Conservation (phyloP, 2,113 vertebrate species). For the Megaceryle maxima region DNA sequence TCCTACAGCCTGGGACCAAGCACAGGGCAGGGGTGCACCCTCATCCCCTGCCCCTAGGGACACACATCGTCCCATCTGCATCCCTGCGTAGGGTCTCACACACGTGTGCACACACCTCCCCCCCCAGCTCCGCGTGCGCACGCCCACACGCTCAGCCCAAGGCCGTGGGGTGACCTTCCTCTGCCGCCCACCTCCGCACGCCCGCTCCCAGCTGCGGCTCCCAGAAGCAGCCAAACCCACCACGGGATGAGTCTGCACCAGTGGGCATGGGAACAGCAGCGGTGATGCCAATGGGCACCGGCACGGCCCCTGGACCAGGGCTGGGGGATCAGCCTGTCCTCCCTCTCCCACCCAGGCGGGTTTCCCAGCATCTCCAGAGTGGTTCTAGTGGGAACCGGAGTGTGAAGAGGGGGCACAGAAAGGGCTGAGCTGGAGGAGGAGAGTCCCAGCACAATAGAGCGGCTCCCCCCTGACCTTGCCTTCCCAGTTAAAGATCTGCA, state of each 20-base stretch:
- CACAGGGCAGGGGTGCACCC: neutral
- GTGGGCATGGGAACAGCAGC: rapidly evolving
- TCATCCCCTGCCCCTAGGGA: neutral
- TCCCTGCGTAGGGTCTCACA: rapidly evolving
- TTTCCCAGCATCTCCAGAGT: neutral
- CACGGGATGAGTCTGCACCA: rapidly evolving
- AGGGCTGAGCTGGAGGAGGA: conserved; percentile 46
- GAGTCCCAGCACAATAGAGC: conserved; percentile 41
- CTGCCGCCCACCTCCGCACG: neutral
- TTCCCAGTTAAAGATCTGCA: conserved; percentile 39
- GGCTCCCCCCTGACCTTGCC: conserved; percentile 21
- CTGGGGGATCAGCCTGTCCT: neutral
- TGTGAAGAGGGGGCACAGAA: conserved; percentile 42
- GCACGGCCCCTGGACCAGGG: neutral
- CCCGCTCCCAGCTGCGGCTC: neutral
- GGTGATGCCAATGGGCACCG: neutral
- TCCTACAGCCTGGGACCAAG: rapidly evolving
- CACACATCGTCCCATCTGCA: rapidly evolving
- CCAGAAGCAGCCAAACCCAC: neutral
- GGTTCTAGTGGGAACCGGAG: neutral
- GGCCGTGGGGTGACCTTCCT: neutral
- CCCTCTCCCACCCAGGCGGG: neutral
- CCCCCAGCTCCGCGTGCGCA: neutral
- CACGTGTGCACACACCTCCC: neutral
- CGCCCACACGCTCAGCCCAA: neutral